These are phyloP conservation scores for Nyctalus aviator DNA, from an alignment of 2,797 vertebrate species.

Conservation along the genomic window DNA sequence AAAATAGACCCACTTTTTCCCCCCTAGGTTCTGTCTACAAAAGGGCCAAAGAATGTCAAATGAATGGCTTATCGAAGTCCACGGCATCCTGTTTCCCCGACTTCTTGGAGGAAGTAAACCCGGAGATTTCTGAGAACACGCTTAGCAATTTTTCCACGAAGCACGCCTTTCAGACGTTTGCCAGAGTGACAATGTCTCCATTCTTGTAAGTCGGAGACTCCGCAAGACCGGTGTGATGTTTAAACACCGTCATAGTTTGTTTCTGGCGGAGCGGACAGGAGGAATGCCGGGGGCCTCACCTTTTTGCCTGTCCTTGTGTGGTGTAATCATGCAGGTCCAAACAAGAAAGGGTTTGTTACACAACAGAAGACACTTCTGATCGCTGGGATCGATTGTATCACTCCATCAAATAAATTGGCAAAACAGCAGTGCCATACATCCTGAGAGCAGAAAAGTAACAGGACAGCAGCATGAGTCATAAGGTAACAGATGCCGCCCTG, in stretches of 20 bases:
- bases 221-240: neutral
- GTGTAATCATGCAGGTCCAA: neutral
- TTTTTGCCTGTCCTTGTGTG: neutral
- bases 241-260: neutral
- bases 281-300: neutral
- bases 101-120: constrained; percentile 73
- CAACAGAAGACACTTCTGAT: neutral
- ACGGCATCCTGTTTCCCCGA: constrained; percentile 74
- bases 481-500: neutral
- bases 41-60: constrained; percentile 73
- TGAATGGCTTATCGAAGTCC: constrained; percentile 80
- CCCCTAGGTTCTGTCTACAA: constrained; percentile 62
- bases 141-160: constrained; percentile 60
- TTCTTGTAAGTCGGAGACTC: neutral
- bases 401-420: neutral
- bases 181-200: neutral
- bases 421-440: neutral
- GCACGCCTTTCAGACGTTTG: constrained; percentile 23
- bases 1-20: constrained; percentile 68
- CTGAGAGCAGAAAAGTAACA: neutral
- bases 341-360: neutral
- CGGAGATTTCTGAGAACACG: constrained; percentile 75
- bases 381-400: neutral
- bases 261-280: neutral
- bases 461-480: neutral